Evolutionary conservation across 2,888 invertebrate genomes (phyloP), one percentile per base, ranked within the genome.

Genomic region (Latheticus oryzae): DNA sequence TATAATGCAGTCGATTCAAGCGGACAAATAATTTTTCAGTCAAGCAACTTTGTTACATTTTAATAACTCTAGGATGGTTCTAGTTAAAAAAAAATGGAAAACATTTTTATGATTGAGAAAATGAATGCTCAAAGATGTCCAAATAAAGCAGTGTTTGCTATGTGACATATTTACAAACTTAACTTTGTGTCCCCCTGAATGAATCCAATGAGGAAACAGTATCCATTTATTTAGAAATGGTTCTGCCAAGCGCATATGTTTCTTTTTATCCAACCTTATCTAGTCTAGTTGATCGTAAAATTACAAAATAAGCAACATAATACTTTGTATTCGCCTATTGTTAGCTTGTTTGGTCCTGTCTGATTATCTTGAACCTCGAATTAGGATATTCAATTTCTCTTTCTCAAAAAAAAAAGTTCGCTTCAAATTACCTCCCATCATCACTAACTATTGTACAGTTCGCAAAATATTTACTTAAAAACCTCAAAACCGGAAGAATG

Each of bases 281-380:
- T 58, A 50, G 52, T 47, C 54, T 61, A 63, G 63, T 67, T 67
- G 68, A 68, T 68, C 64, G 65, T 67, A 56, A 67, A 68, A 68
- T 64, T 64, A 63, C 65, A 66, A 62, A 66, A 67, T 64, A 62
- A 65, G 68, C 64, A 68, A 68, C 65, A 56, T 57, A 65, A 68
- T 68, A 68, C 68, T 65, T 63, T 63, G 59, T 65, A 57, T 62
- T 63, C 59, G 47, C 28, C 57, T 58, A 63, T 66, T 68, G 65
- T 68, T 63, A 58, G 58, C 55, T 62, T 66, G 62, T 65, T 66
- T 68, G 63, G 55, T 45, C 63, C 56, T 30, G 57, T 47, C 60
- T 60, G 66, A 68, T 68, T 65, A 68, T 68, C 66, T 65, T 58
- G 63, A 64, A 55, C 66, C 67, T 61, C 58, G 58, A 57, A 66